phyloP scores from a whole-genome alignment of 2,888 invertebrate species.

The Sminthurides aquaticus region DNA sequence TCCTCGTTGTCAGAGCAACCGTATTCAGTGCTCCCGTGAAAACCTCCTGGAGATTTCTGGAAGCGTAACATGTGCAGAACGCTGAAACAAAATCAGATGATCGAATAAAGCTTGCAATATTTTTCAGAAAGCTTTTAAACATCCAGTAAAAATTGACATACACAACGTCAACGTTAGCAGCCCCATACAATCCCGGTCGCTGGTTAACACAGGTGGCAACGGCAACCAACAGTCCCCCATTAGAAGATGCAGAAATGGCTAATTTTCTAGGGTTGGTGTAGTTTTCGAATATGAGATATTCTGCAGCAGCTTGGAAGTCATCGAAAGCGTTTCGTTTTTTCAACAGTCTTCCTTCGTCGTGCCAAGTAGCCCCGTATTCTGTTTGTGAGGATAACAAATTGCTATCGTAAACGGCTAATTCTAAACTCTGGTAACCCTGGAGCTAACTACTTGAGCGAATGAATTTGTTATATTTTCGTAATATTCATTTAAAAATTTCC shows the following conservation, averaged over 20 bases:
- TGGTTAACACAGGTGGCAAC: constrained; percentile 93
- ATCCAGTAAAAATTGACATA: too few relatives aligned
- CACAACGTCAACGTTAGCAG: constrained; percentile 90
- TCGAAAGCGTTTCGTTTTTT: constrained; percentile 97
- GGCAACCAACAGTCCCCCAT: constrained; percentile 92
- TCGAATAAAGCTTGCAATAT: too few relatives aligned
- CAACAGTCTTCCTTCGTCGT: constrained; percentile 77
- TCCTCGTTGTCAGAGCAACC: constrained; percentile 79
- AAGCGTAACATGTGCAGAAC: constrained; percentile 96
- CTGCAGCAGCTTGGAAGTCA: constrained; percentile 88
- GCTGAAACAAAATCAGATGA: constrained; percentile 55
- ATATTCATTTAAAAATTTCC: too few relatives aligned
- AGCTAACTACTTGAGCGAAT: too few relatives aligned
- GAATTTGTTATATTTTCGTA: too few relatives aligned
- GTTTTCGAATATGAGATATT: constrained; percentile 71
- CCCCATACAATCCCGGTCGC: constrained; percentile 86
- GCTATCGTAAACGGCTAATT: too few relatives aligned
- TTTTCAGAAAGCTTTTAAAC: neutral
- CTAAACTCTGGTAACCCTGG: too few relatives aligned
- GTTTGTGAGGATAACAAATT: too few relatives aligned
- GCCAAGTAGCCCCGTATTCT: constrained; percentile 97
- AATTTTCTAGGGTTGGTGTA: constrained; percentile 69
- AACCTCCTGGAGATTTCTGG: constrained; percentile 96
- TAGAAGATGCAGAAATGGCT: constrained; percentile 88
- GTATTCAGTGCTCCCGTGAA: constrained; percentile 93